Percentiles rank a stretch among this genome's conserved stretches.
Conservation (phyloP, 2,113 vertebrate species). For the Corapipo altera region DNA sequence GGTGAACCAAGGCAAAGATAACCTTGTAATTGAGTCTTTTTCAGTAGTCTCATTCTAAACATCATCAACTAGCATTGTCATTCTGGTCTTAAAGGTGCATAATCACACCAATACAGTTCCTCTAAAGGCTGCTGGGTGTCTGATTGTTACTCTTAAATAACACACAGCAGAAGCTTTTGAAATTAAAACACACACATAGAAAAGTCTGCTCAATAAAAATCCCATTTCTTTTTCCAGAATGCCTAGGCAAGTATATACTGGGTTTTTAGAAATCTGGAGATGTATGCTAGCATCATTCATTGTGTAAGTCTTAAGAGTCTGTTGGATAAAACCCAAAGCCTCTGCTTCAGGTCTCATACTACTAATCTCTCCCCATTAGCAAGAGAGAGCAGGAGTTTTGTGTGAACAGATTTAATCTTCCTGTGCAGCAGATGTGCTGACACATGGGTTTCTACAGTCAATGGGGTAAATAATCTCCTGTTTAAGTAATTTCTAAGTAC, state of each 20-base stretch:
- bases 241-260: neutral
- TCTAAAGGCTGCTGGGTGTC: neutral
- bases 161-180: neutral
- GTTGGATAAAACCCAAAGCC: neutral
- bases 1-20: neutral
- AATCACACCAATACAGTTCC: neutral
- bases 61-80: neutral
- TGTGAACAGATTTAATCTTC: slow-evolving; percentile 44
- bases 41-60: neutral
- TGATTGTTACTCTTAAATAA: neutral
- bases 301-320: neutral
- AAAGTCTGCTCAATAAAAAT: neutral
- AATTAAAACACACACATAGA: neutral
- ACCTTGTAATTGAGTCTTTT: neutral
- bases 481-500: slow-evolving; percentile 40
- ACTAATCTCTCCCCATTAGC: neutral
- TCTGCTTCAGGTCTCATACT: neutral
- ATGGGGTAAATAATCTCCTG: slow-evolving; percentile 41
- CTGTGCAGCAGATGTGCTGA: slow-evolving; percentile 47
- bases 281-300: neutral
- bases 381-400: neutral
- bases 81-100: neutral
- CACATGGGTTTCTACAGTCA: slow-evolving; percentile 35
- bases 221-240: neutral
- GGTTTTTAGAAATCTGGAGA: neutral